These are phyloP conservation scores for Acropternis orthonyx DNA, from an alignment of 2,797 vertebrate species.

Conservation along the genomic window DNA sequence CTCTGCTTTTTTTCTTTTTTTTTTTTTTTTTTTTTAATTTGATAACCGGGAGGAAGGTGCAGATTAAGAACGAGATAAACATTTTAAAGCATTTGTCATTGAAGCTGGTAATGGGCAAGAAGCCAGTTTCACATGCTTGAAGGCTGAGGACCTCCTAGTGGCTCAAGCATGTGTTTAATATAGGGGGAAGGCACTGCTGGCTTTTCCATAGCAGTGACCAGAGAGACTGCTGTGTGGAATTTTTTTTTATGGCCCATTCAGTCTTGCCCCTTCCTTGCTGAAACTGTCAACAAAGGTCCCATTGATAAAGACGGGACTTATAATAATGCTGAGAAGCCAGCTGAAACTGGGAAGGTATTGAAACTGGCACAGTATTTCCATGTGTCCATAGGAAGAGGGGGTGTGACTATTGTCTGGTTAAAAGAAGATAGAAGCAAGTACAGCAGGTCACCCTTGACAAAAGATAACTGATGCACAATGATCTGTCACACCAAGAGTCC, in stretches of 20 bases:
- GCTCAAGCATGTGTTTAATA: fast-evolving
- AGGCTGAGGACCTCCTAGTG: not conserved
- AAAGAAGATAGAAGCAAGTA: not conserved
- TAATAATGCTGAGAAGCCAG: not conserved
- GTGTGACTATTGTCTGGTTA: not conserved
- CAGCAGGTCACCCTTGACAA: not conserved
- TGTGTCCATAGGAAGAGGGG: fast-evolving
- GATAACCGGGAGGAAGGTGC: not conserved
- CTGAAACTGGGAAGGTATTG: not conserved
- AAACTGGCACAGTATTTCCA: not conserved
- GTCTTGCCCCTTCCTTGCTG: not conserved
- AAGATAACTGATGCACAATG: not conserved
- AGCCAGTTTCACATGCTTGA: fast-evolving
- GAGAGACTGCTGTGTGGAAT: not conserved
- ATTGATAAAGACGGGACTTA: not conserved
- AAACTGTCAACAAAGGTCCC: not conserved
- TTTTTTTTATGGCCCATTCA: not conserved
- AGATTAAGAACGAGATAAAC: not conserved
- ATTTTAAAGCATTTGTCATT: not conserved
- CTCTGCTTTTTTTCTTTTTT: not conserved
- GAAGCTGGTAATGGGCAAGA: not conserved
- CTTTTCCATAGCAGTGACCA: not conserved
- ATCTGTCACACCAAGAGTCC: not conserved
- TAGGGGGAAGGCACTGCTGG: not conserved
- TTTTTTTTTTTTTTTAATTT: too few relatives aligned